These are phyloP conservation scores for Megalurothrips usitatus DNA, from an alignment of 2,888 invertebrate genomes.

Conservation along the genomic window DNA sequence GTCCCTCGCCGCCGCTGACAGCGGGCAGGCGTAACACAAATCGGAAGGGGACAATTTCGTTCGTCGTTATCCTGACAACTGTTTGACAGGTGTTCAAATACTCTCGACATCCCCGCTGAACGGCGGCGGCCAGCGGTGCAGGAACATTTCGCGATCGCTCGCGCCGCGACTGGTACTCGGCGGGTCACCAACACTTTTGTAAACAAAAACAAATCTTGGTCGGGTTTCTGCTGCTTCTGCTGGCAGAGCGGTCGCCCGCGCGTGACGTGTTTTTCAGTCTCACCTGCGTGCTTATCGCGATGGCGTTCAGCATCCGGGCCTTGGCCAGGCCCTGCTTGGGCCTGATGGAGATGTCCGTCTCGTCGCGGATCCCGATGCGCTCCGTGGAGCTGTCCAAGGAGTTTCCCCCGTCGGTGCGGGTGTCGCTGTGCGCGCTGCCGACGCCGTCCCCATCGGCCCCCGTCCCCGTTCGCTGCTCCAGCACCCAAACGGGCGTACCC, in stretches of 20 bases:
- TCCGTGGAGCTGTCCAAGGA: not conserved
- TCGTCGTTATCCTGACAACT: too few species aligned
- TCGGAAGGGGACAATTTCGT: too few species aligned
- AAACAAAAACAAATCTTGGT: slow-evolving; percentile 8
- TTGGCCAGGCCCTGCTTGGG: not conserved
- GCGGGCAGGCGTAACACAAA: too few species aligned
- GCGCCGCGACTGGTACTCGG: too few species aligned
- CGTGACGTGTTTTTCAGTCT: not conserved
- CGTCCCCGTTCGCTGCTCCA: too few species aligned
- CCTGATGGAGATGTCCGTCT: not conserved
- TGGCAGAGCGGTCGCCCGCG: not conserved
- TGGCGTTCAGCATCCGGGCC: not conserved
- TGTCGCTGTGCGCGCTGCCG: not conserved
- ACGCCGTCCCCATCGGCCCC: not conserved
- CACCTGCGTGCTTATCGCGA: not conserved
- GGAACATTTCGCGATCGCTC: too few species aligned
- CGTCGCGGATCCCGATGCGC: not conserved
- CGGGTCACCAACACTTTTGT: not conserved
- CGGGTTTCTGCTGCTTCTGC: not conserved
- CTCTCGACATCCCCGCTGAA: too few species aligned
- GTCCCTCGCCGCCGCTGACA: too few species aligned
- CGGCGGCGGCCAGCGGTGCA: too few species aligned
- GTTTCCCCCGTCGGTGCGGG: too few species aligned
- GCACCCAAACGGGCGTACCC: not conserved
- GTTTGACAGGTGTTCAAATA: too few species aligned